Conservation (phyloP, 2,888 invertebrate species). For the Cylindroiulus punctatus region DNA sequence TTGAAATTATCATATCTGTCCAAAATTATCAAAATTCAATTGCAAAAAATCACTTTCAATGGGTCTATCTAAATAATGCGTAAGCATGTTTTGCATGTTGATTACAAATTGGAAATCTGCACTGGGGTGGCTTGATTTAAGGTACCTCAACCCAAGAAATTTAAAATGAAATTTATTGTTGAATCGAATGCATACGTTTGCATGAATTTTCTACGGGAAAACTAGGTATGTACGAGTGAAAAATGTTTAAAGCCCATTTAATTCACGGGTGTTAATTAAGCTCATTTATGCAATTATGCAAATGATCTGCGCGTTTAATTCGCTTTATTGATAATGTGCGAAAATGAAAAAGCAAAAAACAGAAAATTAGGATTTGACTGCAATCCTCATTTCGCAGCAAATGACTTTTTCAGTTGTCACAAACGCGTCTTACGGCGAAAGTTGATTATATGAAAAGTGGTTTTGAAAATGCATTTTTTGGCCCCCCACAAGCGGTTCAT, state of each 20-base stretch:
- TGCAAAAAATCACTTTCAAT: no score
- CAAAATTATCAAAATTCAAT: no score
- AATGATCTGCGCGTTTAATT: not conserved
- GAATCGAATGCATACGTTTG: no score
- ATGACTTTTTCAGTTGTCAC: not conserved
- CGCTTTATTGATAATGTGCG: not conserved
- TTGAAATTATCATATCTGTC: no score
- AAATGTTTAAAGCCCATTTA: not conserved
- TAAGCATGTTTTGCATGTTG: no score
- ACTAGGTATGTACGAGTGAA: not conserved
- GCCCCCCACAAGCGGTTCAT: not conserved
- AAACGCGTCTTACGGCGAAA: not conserved
- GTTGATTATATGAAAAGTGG: constrained; percentile 42
- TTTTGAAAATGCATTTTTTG: constrained; percentile 25
- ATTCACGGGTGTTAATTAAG: constrained; percentile 12
- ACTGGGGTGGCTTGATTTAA: no score
- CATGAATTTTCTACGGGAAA: no score
- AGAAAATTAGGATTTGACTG: not conserved
- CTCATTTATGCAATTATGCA: not conserved
- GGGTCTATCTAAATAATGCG: no score
- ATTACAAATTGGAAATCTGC: no score
- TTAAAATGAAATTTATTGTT: no score
- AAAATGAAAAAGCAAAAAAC: not conserved
- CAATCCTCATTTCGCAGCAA: not conserved
- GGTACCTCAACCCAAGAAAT: no score